Base-by-base conservation (phyloP, 2,888 invertebrate genomes). In the Papilio gigon region DNA sequence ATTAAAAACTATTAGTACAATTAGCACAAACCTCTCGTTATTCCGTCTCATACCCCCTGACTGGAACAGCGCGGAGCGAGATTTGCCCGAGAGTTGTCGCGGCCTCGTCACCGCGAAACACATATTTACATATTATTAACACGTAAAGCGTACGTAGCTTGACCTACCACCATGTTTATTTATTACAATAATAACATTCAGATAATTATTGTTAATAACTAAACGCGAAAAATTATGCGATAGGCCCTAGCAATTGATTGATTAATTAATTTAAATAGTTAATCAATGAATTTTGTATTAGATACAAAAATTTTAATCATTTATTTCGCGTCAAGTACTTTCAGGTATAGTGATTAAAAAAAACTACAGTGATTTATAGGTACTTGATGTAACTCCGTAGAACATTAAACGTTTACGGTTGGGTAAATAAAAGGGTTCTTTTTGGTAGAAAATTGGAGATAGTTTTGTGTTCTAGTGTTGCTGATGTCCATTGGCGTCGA, bases 71-170 rank as follows among this genome's bases (percentile, higher is more conserved):
- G 71, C 65, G 25, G 61, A 63, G 59, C 62, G 70, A 76, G 72
- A 74, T 75, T 72, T 72, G 74, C 66, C 71, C 72, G 71, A 70
- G 73, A 71, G 74, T 71, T 73, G 73, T 76, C 77, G 77, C 73
- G 74, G 61, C 75, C 77, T 79, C 83, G 84, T 84, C 80, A 87
- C 86, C 83, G 77, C 77, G 78, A 77, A 83, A 80, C 74, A 83
- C 81, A 86, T 85, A 87, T 86, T 86, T 85, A 82, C 87, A 80
- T 82, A 79, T 84, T 83, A 84, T 84, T 82, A 84, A 81, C 83
- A 80, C 79, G 79, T 75, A 77, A 76, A 77, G 76, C 81, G 83
- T 82, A 84, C 83, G 84, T 84, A 83, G 75, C 76, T 76, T 85
- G 82, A 87, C 87, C 87, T 84, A 86, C 86, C 87, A 84, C 86